A percentile compares a stretch with the other conserved stretches of the same genome.
Evolutionary conservation across 1,140 invertebrate genomes (phyloP).

Genomic region (Bombus vancouverensis): DNA sequence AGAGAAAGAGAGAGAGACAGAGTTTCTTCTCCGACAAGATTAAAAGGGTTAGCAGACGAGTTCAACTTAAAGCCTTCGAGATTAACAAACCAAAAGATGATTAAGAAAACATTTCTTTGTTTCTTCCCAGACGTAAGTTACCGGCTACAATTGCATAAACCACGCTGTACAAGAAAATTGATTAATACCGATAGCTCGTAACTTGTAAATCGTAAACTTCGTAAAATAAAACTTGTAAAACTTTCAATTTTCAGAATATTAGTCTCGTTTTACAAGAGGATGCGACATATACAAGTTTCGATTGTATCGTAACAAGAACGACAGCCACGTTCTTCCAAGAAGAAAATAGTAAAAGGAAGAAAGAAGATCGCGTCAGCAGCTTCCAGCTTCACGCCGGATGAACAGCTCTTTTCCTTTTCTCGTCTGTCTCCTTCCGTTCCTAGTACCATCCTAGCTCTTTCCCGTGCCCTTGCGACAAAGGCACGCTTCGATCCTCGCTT

Average conservation of each 20-base stretch:
- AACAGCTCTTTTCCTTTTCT: neutral
- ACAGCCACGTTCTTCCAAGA: neutral
- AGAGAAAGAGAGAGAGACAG: no score
- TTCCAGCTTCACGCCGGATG: slow-evolving; percentile 8
- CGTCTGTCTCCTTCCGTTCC: neutral
- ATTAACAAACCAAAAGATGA: neutral
- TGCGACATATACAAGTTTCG: no score
- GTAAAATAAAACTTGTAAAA: no score
- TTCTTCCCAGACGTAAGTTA: neutral
- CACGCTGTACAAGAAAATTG: no score
- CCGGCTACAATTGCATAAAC: no score
- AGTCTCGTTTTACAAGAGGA: no score
- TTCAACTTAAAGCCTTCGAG: neutral
- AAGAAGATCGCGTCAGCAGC: neutral
- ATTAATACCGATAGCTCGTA: no score
- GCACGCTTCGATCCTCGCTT: slow-evolving; percentile 57
- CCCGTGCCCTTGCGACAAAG: slow-evolving; percentile 54
- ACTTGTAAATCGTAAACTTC: no score
- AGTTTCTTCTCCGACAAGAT: neutral
- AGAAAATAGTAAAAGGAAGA: neutral
- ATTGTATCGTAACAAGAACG: neutral
- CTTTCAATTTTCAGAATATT: no score
- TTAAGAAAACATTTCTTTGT: neutral
- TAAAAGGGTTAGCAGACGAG: neutral
- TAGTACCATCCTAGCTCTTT: neutral